phyloP scores from a whole-genome alignment of 1,140 invertebrate genomes.

The Piezodorus guildinii region DNA sequence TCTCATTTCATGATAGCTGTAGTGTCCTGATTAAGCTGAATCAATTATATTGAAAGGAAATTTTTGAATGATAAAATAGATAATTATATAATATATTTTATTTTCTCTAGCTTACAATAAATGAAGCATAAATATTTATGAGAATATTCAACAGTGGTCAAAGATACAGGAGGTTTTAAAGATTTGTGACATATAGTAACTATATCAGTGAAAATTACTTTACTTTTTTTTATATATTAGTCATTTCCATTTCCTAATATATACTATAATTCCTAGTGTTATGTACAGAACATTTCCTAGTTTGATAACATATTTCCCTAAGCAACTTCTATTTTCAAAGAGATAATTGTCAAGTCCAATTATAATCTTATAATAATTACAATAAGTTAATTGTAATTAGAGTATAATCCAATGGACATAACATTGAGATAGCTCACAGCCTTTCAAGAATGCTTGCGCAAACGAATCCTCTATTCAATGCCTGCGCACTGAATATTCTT shows the following conservation, averaged over 20 bases:
- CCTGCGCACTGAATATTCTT: too few species aligned
- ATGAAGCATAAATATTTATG: background rate
- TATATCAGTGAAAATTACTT: background rate
- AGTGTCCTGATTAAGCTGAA: too few species aligned
- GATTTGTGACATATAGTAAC: background rate
- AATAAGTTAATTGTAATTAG: too few species aligned
- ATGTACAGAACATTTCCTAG: too few species aligned
- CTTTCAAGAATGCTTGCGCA: slow-evolving; percentile 7
- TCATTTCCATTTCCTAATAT: background rate
- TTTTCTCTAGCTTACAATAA: slow-evolving; percentile 2
- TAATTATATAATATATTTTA: background rate
- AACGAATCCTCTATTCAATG: background rate
- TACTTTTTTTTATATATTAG: background rate
- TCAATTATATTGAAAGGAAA: too few species aligned
- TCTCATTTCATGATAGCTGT: too few species aligned
- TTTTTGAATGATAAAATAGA: too few species aligned
- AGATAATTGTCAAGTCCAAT: too few species aligned
- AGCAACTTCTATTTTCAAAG: too few species aligned
- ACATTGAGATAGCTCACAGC: slow-evolving; percentile 3
- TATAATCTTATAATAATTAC: too few species aligned
- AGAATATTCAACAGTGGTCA: background rate
- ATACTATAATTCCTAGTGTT: too few species aligned
- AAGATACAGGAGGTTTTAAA: background rate
- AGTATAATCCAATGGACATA: background rate
- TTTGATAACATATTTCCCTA: too few species aligned